Conservation (phyloP, 2,888 invertebrate species). For the Craniophora ligustri region DNA sequence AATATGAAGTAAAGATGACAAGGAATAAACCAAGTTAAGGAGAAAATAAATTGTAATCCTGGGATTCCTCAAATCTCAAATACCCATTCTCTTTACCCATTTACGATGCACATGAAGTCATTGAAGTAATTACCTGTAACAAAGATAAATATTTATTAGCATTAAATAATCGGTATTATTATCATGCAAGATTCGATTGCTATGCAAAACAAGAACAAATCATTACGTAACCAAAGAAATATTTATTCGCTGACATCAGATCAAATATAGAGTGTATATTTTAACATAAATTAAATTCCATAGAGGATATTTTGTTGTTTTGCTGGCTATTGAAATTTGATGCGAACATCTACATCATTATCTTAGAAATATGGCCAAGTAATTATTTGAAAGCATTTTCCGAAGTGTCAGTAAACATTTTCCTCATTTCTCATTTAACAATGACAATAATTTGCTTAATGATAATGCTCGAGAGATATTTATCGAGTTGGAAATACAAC, state of each 20-base stretch:
- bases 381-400: too few species aligned
- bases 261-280: slow-evolving; percentile 29
- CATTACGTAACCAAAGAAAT: slow-evolving; percentile 61
- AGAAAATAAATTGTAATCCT: too few species aligned
- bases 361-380: too few species aligned
- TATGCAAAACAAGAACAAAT: slow-evolving; percentile 40
- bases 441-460: too few species aligned
- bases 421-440: not conserved
- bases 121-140: slow-evolving; percentile 39
- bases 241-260: slow-evolving; percentile 64
- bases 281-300: not conserved
- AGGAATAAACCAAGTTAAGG: too few species aligned
- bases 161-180: slow-evolving; percentile 15
- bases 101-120: not conserved
- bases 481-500: slow-evolving; percentile 11
- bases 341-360: too few species aligned
- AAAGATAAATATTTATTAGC: slow-evolving; percentile 26
- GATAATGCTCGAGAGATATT: too few species aligned
- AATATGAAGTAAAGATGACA: not conserved
- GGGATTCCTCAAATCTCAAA: too few species aligned
- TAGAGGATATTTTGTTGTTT: too few species aligned
- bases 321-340: too few species aligned
- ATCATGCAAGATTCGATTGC: slow-evolving; percentile 31
- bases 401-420: not conserved
- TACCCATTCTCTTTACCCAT: not conserved